phyloP scores from a whole-genome alignment of 37 sponge, comb jelly and placozoan species.

The Haliclona indistincta region DNA sequence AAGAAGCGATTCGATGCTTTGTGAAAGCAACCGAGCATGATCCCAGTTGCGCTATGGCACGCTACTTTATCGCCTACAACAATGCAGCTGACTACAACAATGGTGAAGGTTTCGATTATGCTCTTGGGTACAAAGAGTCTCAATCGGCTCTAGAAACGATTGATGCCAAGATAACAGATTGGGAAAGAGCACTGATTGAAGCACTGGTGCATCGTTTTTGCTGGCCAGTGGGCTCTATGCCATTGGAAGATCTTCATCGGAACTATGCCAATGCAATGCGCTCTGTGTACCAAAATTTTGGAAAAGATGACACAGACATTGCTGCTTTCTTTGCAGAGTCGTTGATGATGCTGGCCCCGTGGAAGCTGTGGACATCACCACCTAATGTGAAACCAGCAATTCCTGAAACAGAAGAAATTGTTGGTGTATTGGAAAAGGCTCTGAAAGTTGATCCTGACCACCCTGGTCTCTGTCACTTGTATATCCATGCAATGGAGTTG shows the following conservation, averaged over 20 bases:
- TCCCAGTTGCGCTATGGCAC: constrained; percentile 53
- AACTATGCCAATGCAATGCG: constrained; percentile 61
- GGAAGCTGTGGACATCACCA: constrained; percentile 54
- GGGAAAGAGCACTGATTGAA: constrained; percentile 59
- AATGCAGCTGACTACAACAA: constrained; percentile 70
- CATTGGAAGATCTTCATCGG: constrained; percentile 8
- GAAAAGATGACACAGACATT: constrained; percentile 38
- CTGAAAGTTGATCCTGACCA: constrained; percentile 48
- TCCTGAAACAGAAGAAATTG: constrained; percentile 59
- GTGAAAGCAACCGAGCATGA: constrained; percentile 35
- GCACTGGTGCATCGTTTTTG: constrained; percentile 48
- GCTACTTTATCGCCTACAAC: constrained; percentile 64
- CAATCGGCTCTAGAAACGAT: constrained; percentile 29
- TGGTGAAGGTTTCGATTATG: constrained; percentile 44
- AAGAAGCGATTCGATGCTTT: constrained; percentile 56
- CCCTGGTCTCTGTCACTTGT: constrained; percentile 70
- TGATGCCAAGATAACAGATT: constrained; percentile 6
- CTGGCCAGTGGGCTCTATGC: constrained; percentile 25
- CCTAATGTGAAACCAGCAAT: constrained; percentile 50
- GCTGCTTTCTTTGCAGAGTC: constrained; percentile 72
- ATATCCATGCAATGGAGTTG: constrained; percentile 78
- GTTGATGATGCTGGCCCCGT: constrained; percentile 70
- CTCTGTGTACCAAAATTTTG: constrained; percentile 58
- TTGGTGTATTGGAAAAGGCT: constrained; percentile 41
- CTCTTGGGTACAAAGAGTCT: constrained; percentile 35